Percentiles rank a stretch among this genome's conserved stretches.
These are phyloP conservation scores for Acanthornis magna DNA, from an alignment of 2,797 vertebrate genomes.

Conservation along the genomic window DNA sequence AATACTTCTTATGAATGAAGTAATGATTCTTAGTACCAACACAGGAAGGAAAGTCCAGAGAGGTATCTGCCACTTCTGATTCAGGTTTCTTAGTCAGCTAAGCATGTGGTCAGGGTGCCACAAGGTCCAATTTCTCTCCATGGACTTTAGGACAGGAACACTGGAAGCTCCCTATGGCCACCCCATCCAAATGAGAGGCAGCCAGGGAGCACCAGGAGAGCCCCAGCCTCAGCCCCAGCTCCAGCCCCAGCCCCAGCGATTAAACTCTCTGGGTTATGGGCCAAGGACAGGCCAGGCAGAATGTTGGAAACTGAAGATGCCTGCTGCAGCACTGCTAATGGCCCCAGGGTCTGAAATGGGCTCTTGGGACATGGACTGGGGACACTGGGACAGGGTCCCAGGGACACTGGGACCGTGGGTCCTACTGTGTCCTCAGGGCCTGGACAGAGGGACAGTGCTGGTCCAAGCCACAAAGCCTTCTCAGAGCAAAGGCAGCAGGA, in stretches of 20 bases:
- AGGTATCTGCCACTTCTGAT: neutral
- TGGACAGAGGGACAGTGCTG: neutral
- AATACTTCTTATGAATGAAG: neutral
- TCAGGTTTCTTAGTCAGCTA: neutral
- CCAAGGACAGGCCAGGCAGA: too few species aligned
- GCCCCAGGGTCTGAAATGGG: neutral
- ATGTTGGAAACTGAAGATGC: fast-evolving
- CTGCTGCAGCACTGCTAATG: fast-evolving
- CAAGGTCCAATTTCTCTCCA: fast-evolving
- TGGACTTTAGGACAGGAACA: too few species aligned
- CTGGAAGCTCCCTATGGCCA: neutral
- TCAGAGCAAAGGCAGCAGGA: neutral
- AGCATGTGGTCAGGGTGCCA: neutral
- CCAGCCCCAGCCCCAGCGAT: too few species aligned
- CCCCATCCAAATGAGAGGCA: neutral
- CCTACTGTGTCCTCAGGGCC: neutral
- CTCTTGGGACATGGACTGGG: fast-evolving
- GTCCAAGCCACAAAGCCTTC: neutral
- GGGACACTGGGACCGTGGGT: fast-evolving
- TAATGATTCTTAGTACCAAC: neutral
- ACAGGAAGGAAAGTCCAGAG: neutral
- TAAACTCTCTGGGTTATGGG: too few species aligned
- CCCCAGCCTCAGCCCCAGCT: too few species aligned
- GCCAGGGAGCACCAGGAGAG: fast-evolving
- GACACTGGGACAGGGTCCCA: too few species aligned